Evolutionary conservation across 1,140 invertebrate species (phyloP), one percentile per base, ranked within the genome.

Genomic region (Procambarus virginalis): DNA sequence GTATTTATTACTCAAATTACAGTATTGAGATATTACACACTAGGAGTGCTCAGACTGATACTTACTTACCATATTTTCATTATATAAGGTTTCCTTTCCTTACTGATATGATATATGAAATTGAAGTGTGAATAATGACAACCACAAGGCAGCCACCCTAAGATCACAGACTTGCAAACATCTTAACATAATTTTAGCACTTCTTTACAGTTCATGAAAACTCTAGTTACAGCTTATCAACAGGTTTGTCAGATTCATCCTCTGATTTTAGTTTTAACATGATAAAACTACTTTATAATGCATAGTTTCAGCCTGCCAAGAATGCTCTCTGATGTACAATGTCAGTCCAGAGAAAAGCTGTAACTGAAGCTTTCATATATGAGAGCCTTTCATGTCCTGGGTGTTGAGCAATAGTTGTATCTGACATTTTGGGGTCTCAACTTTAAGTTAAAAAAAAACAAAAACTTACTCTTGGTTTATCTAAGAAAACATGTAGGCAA

Each of bases 381-480:
- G 68, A 51, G n/a, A 55, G 78, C 55, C n/a, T 55, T n/a, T 45
- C 10, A 55, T 34, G 55, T 51, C 78, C 49, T 80, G 78, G 78
- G 22, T 58, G 78, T 80, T 80, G 78, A 80, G 78, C 78, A 80
- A 80, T 46, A 80, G 78, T 51, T 83, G 22, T 64, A 68, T 49
- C 49, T 20, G 20, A 78, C 46, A 70, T 49, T 75, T 84, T 75
- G 22, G 64, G 82, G 82, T 75, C 70, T 84, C 48, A 64, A 75
- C 75, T 45, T 46, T 49, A 84, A 51, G 48, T 84, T 1, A 84
- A 70, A 70, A 70, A 20, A 75, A 75, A 75, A 22, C 8, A 70
- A 10, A 48, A 84, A 81, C 4, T 3, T 51, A 46, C 34, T 58
- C 51, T 45, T 75, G 20, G n/a, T 84, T 49, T 75, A 55, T 64